These are phyloP conservation scores for Zhuqinia jingwanae DNA, from an alignment of 2,888 invertebrate genomes.

Conservation along the genomic window DNA sequence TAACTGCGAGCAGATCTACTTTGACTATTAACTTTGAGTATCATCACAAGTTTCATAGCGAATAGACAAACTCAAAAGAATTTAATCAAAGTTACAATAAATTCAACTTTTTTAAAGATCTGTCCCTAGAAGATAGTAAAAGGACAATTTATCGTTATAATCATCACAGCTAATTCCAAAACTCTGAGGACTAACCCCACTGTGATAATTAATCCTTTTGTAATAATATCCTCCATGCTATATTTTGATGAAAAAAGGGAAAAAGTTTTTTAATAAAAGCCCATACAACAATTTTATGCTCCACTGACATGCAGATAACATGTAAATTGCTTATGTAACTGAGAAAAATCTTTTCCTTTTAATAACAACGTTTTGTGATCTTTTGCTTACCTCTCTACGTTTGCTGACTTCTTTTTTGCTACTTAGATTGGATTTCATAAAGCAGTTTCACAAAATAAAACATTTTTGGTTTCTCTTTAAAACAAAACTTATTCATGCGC, in stretches of 20 bases:
- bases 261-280: constrained; percentile 66
- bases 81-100: background rate
- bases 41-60: too few species aligned
- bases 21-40: too few species aligned
- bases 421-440: background rate
- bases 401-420: background rate
- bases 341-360: constrained; percentile 4
- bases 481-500: constrained; percentile 15
- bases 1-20: too few species aligned
- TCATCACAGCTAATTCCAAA: too few species aligned
- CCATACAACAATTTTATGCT: constrained; percentile 56
- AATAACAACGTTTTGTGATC: background rate
- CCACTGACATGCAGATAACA: constrained; percentile 62
- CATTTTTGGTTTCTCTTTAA: constrained; percentile 19
- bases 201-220: constrained; percentile 49
- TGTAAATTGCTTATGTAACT: constrained; percentile 61
- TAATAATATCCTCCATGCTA: background rate
- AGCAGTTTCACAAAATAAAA: constrained; percentile 1
- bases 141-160: background rate
- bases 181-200: constrained; percentile 5
- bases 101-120: background rate
- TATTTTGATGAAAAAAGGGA: constrained; percentile 1
- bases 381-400: background rate
- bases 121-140: background rate
- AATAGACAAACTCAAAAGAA: constrained; percentile 3